These are phyloP conservation scores for Geophilus truncorum DNA, from an alignment of 2,888 invertebrate genomes.

Conservation along the genomic window DNA sequence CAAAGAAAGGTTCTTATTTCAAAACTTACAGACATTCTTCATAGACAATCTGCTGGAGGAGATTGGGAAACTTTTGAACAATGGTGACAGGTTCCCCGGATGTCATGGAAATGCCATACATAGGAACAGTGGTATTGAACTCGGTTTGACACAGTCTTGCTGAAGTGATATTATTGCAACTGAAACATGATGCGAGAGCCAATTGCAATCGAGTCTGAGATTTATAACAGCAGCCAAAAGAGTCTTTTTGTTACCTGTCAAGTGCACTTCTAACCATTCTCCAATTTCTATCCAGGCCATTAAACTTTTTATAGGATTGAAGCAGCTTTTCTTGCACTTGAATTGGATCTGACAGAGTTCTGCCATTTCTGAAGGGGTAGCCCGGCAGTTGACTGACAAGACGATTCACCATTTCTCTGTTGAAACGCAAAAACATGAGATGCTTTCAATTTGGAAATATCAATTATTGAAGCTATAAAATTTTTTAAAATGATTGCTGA, in stretches of 20 bases:
- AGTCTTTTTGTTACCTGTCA: not conserved
- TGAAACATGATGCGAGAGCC: not conserved
- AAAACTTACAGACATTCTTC: conserved; percentile 84
- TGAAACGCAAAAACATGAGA: not conserved
- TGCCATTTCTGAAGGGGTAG: conserved; percentile 32
- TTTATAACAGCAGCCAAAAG: not conserved
- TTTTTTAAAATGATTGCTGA: no score
- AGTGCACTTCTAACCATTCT: not conserved
- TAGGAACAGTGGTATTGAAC: conserved; percentile 88
- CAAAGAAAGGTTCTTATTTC: not conserved
- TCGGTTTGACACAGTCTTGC: conserved; percentile 66
- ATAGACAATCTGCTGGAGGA: conserved; percentile 85
- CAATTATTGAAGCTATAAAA: not conserved
- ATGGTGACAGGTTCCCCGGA: conserved; percentile 90
- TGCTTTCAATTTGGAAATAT: no score
- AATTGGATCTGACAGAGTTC: conserved; percentile 35
- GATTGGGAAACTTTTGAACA: conserved; percentile 88
- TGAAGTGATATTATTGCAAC: conserved; percentile 4
- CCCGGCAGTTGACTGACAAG: conserved; percentile 31
- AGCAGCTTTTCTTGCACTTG: conserved; percentile 32
- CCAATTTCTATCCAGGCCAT: conserved; percentile 1
- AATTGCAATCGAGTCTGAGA: not conserved
- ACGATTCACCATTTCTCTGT: conserved; percentile 29
- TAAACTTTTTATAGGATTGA: conserved; percentile 23
- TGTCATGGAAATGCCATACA: conserved; percentile 89